These are phyloP conservation scores for Noctua janthina DNA, from an alignment of 2,888 invertebrate genomes.

Conservation along the genomic window DNA sequence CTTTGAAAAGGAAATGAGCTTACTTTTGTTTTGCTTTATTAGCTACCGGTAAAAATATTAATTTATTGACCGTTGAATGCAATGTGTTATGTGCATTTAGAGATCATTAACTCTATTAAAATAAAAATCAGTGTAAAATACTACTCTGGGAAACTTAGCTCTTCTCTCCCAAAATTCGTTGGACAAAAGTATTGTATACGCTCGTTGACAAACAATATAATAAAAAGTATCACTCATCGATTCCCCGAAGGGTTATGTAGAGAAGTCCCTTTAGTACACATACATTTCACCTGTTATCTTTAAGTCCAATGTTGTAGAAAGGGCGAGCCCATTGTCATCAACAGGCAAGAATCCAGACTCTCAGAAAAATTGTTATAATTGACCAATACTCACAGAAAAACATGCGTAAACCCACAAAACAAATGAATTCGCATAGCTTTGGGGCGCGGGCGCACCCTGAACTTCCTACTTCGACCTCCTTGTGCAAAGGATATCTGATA, in stretches of 20 bases:
- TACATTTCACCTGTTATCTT: background rate
- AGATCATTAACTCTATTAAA: background rate
- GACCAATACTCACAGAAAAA: background rate
- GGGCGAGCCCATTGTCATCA: background rate
- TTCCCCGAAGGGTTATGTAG: background rate
- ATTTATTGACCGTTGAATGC: background rate
- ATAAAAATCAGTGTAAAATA: background rate
- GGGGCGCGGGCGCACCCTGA: too few relatives aligned
- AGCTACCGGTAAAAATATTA: too few relatives aligned
- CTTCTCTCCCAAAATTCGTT: background rate
- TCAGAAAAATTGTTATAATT: background rate
- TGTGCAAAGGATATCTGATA: background rate
- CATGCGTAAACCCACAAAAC: background rate
- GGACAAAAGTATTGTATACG: background rate
- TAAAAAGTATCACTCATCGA: background rate
- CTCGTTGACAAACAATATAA: background rate
- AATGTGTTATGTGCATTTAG: background rate
- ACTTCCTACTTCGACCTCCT: background rate
- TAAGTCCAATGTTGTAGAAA: background rate
- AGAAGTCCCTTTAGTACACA: background rate
- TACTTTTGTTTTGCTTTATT: too few relatives aligned
- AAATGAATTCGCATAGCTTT: background rate
- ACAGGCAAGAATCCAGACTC: background rate
- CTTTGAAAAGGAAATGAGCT: constrained; percentile 28
- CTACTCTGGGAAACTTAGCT: background rate